phyloP scores from a whole-genome alignment of 2,113 vertebrate genomes.

The Hippocampus abdominalis region DNA sequence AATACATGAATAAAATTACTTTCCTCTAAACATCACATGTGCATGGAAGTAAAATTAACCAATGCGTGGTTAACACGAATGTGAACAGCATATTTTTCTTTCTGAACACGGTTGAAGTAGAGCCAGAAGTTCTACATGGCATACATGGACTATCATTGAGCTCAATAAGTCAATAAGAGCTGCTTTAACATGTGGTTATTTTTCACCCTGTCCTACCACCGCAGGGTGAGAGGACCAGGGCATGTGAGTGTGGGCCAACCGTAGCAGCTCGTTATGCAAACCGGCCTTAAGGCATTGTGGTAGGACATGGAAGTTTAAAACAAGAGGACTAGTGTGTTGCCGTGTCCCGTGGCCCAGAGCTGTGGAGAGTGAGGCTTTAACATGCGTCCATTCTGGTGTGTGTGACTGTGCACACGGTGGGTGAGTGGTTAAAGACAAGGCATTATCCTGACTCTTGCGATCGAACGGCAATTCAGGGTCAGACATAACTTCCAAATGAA shows the following conservation, averaged over 20 bases:
- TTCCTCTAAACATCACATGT: slow-evolving; percentile 12
- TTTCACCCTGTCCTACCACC: slow-evolving; percentile 60
- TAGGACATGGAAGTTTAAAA: slow-evolving; percentile 67
- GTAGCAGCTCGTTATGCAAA: slow-evolving; percentile 66
- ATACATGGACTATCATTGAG: slow-evolving; percentile 50
- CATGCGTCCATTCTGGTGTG: slow-evolving; percentile 69
- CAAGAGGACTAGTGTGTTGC: slow-evolving; percentile 69
- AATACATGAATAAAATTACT: neutral
- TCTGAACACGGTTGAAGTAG: slow-evolving; percentile 22
- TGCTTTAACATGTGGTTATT: slow-evolving; percentile 64
- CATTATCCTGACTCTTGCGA: slow-evolving; percentile 60
- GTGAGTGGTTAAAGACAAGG: slow-evolving; percentile 64
- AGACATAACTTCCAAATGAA: slow-evolving; percentile 38
- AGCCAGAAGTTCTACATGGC: slow-evolving; percentile 33
- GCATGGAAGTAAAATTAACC: neutral
- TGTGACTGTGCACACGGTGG: slow-evolving; percentile 65
- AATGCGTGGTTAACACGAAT: slow-evolving; percentile 11
- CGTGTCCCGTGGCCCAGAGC: slow-evolving; percentile 63
- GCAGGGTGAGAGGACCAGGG: slow-evolving; percentile 63
- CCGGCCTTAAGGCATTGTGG: slow-evolving; percentile 61
- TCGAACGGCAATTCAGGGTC: slow-evolving; percentile 52
- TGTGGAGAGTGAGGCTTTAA: slow-evolving; percentile 66
- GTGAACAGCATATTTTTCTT: slow-evolving; percentile 48
- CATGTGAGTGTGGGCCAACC: slow-evolving; percentile 70
- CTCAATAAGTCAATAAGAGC: slow-evolving; percentile 61